A percentile compares a stretch with the other conserved stretches of the same genome.
Conservation (phyloP, 2,797 vertebrate species). For the Tragopan temminckii region DNA sequence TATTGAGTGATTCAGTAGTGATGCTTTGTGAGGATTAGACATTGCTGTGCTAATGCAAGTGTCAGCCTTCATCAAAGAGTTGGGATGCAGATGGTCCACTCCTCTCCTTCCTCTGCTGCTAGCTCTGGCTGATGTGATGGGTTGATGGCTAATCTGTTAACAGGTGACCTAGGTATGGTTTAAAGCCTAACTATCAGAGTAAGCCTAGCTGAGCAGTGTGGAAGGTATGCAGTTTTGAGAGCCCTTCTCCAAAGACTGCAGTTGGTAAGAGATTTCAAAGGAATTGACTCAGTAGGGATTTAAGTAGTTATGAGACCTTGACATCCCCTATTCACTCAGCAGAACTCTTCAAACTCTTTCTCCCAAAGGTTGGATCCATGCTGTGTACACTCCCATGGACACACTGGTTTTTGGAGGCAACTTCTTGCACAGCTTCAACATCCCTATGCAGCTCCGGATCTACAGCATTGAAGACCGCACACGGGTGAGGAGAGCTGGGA, state of each 20-base stretch:
- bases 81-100: neutral
- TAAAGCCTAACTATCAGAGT: neutral
- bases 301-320: neutral
- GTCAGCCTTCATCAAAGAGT: neutral
- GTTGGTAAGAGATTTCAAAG: neutral
- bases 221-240: too few relatives aligned
- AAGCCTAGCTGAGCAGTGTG: neutral
- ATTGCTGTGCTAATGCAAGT: accelerated
- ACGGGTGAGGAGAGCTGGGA: conserved; percentile 83
- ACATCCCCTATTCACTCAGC: neutral
- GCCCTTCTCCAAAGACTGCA: neutral
- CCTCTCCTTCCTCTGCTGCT: accelerated
- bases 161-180: neutral
- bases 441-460: conserved; percentile 98
- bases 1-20: neutral
- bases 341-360: neutral
- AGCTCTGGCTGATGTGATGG: neutral
- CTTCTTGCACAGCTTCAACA: conserved; percentile 99
- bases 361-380: conserved; percentile 95
- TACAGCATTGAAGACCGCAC: conserved; percentile 97
- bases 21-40: neutral
- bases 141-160: neutral
- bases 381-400: conserved; percentile 97
- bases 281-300: too few relatives aligned
- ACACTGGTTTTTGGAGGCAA: conserved; percentile 97